Evolutionary conservation across 2,888 invertebrate genomes (phyloP).

Genomic region (Lottia scabra): DNA sequence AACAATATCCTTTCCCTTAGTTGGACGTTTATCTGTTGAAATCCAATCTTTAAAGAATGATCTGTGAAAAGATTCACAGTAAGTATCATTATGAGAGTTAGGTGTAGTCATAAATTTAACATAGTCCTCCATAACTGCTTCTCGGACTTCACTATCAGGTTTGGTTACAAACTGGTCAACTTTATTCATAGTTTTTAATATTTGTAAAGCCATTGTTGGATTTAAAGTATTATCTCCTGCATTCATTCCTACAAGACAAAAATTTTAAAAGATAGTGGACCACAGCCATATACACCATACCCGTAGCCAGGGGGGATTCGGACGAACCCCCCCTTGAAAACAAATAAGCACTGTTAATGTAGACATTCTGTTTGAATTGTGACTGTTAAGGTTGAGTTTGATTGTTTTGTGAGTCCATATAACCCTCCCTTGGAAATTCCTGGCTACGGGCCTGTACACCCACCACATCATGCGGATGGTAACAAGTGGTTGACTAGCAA

Average conservation of each 20-base stretch:
- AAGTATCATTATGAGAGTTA: conserved; percentile 57
- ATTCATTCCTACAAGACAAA: conserved; percentile 48
- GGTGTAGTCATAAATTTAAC: conserved; percentile 63
- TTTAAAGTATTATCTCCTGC: conserved; percentile 63
- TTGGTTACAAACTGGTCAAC: conserved; percentile 44
- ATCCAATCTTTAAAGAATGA: conserved; percentile 60
- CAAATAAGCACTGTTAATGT: too few relatives aligned
- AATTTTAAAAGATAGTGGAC: too few relatives aligned
- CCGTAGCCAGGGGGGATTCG: too few relatives aligned
- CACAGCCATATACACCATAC: too few relatives aligned
- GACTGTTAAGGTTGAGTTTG: too few relatives aligned
- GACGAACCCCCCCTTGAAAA: too few relatives aligned
- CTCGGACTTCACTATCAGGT: conserved; percentile 41
- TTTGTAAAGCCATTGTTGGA: conserved; percentile 47
- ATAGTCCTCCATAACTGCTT: conserved; percentile 54
- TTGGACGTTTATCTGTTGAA: conserved; percentile 29
- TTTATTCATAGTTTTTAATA: conserved; percentile 46
- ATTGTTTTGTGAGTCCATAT: too few relatives aligned
- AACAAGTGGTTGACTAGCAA: too few relatives aligned
- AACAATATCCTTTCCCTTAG: conserved; percentile 42
- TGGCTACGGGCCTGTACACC: too few relatives aligned
- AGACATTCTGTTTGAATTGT: too few relatives aligned
- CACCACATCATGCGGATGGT: too few relatives aligned
- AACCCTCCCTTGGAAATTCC: too few relatives aligned
- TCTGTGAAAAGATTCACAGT: conserved; percentile 61